Conservation (phyloP, 2,797 vertebrate species). For the Chromis chromis region DNA sequence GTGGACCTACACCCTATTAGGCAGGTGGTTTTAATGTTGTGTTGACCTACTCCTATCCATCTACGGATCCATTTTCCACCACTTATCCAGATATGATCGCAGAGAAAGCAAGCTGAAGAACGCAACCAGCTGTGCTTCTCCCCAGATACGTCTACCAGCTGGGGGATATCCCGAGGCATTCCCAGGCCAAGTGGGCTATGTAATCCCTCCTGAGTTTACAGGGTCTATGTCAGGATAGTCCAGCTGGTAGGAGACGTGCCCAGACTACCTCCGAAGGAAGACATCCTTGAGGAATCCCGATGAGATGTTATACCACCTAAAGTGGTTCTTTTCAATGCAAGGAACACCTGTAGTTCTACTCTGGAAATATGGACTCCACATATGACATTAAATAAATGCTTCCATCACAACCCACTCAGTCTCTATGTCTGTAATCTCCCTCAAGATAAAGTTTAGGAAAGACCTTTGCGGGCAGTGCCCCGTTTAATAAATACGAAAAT, state of each 20-base stretch:
- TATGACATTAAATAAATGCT: not conserved
- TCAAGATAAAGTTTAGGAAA: not conserved
- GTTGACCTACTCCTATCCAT: not conserved
- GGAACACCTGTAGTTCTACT: too few species aligned
- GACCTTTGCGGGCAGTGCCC: not conserved
- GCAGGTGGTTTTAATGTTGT: too few species aligned
- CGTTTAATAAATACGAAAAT: constrained; percentile 44
- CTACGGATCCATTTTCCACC: not conserved
- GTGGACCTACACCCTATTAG: too few species aligned
- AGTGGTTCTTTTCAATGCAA: not conserved
- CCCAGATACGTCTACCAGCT: not conserved
- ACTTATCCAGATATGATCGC: constrained; percentile 15
- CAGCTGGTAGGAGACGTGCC: not conserved
- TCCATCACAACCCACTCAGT: not conserved
- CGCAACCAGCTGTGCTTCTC: constrained; percentile 22
- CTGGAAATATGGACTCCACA: not conserved
- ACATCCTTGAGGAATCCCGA: not conserved
- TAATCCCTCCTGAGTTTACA: constrained; percentile 9
- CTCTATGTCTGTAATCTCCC: not conserved
- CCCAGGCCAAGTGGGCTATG: not conserved
- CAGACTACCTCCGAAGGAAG: not conserved
- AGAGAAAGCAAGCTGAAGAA: constrained; percentile 1
- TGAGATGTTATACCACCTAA: not conserved
- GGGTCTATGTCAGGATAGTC: not conserved
- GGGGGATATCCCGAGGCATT: constrained; percentile 1